phyloP scores from a whole-genome alignment of 2,113 vertebrate species.

The Melanotaenia duboulayi region DNA sequence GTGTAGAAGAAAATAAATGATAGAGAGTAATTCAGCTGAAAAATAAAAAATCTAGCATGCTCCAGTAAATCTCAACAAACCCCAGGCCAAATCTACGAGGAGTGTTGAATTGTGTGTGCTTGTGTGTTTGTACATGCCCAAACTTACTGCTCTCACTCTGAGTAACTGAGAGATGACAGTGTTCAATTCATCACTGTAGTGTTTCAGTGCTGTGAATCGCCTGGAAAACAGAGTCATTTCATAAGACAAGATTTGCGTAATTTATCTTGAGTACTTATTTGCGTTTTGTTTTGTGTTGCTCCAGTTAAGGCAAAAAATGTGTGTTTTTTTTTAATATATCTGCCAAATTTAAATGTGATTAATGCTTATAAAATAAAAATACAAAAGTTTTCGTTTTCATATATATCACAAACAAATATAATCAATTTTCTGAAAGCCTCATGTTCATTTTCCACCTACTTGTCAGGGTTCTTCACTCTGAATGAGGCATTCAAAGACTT shows the following conservation, averaged over 20 bases:
- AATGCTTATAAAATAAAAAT: background rate
- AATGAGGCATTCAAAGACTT: constrained; percentile 95
- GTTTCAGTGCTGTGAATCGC: constrained; percentile 91
- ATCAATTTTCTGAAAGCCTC: background rate
- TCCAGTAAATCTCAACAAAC: background rate
- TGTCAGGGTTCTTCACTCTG: constrained; percentile 96
- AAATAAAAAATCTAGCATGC: background rate
- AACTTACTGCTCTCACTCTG: constrained; percentile 92
- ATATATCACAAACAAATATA: too few species aligned
- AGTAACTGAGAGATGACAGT: constrained; percentile 91
- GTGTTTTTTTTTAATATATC: too few species aligned
- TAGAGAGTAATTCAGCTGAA: background rate
- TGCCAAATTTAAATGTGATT: background rate
- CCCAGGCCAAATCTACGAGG: background rate
- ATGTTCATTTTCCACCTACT: constrained; percentile 83
- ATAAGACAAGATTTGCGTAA: background rate
- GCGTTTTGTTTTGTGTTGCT: background rate
- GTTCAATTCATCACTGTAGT: constrained; percentile 93
- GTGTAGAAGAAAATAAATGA: background rate
- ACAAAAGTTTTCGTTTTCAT: too few species aligned
- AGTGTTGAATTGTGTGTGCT: background rate
- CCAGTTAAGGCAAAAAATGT: too few species aligned
- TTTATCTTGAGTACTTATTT: background rate
- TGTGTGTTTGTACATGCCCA: background rate
- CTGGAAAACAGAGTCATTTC: constrained; percentile 72